Percentiles rank a stretch among this genome's conserved stretches.
These are phyloP conservation scores for Nomada hirtipes DNA, from an alignment of 2,888 invertebrate genomes.

Conservation along the genomic window DNA sequence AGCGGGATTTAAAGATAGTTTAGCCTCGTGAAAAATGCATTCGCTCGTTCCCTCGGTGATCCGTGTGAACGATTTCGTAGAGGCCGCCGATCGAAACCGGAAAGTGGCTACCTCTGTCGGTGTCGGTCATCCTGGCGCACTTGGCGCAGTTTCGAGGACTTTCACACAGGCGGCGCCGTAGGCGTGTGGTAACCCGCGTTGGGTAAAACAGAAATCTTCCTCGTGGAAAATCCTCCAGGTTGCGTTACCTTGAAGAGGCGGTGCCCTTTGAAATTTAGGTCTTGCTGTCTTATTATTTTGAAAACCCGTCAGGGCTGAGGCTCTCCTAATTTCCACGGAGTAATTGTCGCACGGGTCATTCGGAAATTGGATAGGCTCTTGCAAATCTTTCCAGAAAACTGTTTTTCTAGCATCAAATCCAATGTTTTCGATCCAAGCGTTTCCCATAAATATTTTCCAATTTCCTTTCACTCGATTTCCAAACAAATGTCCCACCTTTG, in stretches of 20 bases:
- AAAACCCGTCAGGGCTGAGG: no score
- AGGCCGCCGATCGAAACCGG: conserved; percentile 20
- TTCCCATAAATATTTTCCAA: no score
- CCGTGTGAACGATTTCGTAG: conserved; percentile 16
- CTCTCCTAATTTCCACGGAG: no score
- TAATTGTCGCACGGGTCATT: no score
- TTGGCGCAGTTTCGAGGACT: conserved; percentile 28
- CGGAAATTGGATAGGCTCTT: no score
- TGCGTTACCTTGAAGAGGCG: conserved; percentile 24
- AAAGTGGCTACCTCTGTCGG: conserved; percentile 70
- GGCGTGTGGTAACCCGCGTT: conserved; percentile 31
- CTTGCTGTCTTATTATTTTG: no score
- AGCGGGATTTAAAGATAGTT: conserved; percentile 71
- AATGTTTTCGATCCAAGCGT: no score
- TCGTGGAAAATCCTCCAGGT: not conserved
- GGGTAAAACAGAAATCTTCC: conserved; percentile 66
- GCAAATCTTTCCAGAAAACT: no score
- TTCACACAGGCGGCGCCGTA: conserved; percentile 52
- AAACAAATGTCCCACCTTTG: not conserved
- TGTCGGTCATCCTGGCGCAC: not conserved
- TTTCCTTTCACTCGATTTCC: no score
- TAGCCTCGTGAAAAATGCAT: conserved; percentile 62
- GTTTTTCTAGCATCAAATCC: no score
- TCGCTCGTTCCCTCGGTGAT: conserved; percentile 23
- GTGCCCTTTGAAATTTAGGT: not conserved